phyloP scores from a whole-genome alignment of 1,140 invertebrate species.

The Olivierus martensii region DNA sequence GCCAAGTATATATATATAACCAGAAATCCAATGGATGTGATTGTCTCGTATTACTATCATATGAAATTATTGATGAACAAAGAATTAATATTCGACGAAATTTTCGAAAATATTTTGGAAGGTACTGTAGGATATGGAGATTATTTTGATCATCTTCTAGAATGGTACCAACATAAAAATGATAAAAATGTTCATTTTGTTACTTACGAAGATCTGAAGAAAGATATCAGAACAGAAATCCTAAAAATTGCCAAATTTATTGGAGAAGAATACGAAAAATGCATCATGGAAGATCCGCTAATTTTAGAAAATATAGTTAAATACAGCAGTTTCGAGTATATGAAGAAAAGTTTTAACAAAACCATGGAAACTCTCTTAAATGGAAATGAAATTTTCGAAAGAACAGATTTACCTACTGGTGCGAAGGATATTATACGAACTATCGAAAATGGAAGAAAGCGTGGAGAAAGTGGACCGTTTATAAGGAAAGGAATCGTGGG shows the following conservation, averaged over 20 bases:
- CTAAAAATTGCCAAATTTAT: conserved; percentile 14
- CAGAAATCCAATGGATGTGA: conserved; percentile 71
- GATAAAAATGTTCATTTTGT: conserved; percentile 28
- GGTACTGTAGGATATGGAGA: conserved; percentile 29
- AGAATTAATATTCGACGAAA: conserved; percentile 23
- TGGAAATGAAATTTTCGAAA: neutral
- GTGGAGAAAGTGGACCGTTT: too few species aligned
- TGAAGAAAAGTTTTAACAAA: conserved; percentile 4
- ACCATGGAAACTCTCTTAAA: neutral
- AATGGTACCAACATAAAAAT: conserved; percentile 25
- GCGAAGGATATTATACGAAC: neutral
- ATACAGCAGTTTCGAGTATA: conserved; percentile 7
- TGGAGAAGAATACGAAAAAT: conserved; percentile 2
- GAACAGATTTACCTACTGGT: neutral
- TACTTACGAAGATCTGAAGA: conserved; percentile 21
- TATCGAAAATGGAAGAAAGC: conserved; percentile 26
- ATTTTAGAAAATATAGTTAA: conserved; percentile 1
- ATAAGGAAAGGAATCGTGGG: conserved; percentile 34
- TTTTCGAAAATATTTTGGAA: conserved; percentile 26
- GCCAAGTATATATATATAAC: conserved; percentile 54
- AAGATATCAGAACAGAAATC: conserved; percentile 1
- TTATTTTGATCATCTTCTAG: conserved; percentile 29
- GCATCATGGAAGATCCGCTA: neutral
- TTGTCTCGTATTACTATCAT: conserved; percentile 67
- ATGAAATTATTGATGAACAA: conserved; percentile 38